These are phyloP conservation scores for Zaprionus lineosus DNA, from an alignment of 2,888 invertebrate species.

Conservation along the genomic window DNA sequence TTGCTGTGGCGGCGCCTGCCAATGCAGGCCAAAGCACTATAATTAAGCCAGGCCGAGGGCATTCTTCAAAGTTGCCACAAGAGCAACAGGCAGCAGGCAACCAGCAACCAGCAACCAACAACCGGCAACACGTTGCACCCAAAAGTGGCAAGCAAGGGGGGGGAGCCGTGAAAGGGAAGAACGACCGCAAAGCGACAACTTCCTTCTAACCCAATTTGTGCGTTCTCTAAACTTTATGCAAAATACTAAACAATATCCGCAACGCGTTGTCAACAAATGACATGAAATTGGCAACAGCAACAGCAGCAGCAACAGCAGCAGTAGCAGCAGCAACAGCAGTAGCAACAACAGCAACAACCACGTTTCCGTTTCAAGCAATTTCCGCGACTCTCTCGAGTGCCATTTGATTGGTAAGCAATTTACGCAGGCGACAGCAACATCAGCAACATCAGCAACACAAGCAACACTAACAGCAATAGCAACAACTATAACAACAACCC, in stretches of 20 bases:
- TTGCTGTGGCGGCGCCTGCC: conserved; percentile 62
- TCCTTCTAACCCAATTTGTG: conserved; percentile 68
- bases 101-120: background rate
- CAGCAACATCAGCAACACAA: conserved; percentile 12
- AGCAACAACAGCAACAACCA: conserved; percentile 35
- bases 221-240: conserved; percentile 58
- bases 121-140: no score
- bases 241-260: conserved; percentile 74
- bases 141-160: no score
- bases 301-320: conserved; percentile 28
- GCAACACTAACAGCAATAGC: conserved; percentile 2
- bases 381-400: conserved; percentile 67
- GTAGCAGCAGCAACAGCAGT: conserved; percentile 22
- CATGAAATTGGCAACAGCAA: conserved; percentile 69
- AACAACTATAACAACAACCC: conserved; percentile 54
- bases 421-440: conserved; percentile 48
- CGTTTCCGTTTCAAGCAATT: conserved; percentile 79
- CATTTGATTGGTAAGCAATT: conserved; percentile 74
- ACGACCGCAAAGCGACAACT: conserved; percentile 54
- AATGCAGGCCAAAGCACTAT: conserved; percentile 79
- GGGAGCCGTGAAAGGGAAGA: background rate
- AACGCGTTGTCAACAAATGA: conserved; percentile 75
- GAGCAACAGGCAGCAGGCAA: conserved; percentile 36
- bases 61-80: conserved; percentile 57
- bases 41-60: conserved; percentile 82